phyloP scores from a whole-genome alignment of 2,797 vertebrate genomes.

The Morus bassanus region DNA sequence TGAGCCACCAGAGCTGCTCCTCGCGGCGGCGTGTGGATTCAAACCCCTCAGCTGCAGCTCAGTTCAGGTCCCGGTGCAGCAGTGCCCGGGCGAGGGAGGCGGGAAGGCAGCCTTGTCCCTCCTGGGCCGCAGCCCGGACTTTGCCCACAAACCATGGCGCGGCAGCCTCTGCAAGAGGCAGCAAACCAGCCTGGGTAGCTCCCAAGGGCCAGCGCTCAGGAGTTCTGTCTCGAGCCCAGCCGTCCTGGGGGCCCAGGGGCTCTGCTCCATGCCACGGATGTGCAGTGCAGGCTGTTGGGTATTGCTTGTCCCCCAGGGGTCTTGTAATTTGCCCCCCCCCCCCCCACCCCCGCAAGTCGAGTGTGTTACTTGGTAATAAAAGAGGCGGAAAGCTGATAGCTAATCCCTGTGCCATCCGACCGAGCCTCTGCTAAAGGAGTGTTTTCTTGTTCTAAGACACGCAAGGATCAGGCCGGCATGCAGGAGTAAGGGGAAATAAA shows the following conservation, averaged over 20 bases:
- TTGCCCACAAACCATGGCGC: rapidly evolving
- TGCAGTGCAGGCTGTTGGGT: rapidly evolving
- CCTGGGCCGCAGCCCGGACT: not conserved
- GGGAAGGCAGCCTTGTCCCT: not conserved
- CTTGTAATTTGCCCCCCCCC: rapidly evolving
- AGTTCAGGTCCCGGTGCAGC: not conserved
- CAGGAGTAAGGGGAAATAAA: not conserved
- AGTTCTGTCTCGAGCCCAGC: not conserved
- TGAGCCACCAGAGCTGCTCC: not conserved
- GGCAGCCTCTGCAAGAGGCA: not conserved
- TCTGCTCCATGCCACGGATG: rapidly evolving
- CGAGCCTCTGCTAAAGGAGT: not conserved
- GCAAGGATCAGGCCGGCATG: not conserved
- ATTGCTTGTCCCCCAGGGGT: too few species aligned
- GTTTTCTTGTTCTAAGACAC: not conserved
- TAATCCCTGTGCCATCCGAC: rapidly evolving
- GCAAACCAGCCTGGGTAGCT: rapidly evolving
- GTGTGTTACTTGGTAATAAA: rapidly evolving
- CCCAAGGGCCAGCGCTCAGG: rapidly evolving
- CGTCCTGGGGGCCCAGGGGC: rapidly evolving
- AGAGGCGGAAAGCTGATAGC: not conserved
- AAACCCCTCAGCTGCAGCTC: not conserved
- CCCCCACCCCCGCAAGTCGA: too few species aligned
- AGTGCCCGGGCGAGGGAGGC: rapidly evolving
- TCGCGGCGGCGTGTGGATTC: rapidly evolving